Base-by-base conservation (phyloP, 2,113 vertebrate species). In the Esox niger region DNA sequence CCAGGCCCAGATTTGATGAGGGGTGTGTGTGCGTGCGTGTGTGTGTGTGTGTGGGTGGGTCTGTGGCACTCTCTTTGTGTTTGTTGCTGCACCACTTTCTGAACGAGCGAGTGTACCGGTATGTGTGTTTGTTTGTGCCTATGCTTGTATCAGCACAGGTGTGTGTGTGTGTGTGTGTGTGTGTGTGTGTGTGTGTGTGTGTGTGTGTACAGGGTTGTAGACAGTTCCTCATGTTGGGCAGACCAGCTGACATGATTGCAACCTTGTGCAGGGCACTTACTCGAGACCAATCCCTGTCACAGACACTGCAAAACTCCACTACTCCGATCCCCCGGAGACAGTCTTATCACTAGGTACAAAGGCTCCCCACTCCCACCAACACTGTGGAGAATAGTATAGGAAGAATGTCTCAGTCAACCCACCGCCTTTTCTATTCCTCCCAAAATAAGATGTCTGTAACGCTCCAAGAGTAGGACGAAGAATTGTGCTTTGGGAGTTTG, bases 271-370 rank as follows among this genome's bases (percentile, higher is more conserved):
- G 91, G 88, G 91, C 93, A 93, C 91, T 94, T 93, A 93, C 89
- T 94, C 92, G 93, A 91, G 92, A 88, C 91, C 88, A 92, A 92
- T 92, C 92, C 91, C 93, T 94, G 93, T 93, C 93, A 93, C 90
- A 92, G 90, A 90, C 91, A 88, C 89, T 91, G 90, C 80, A 86
- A 90, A 92, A 91, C 91, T 92, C 91, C 92, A 92, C 90, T 86
- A 90, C 90, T 88, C 87, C 91, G 90, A 92, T 93, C 92, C 92
- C 38, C 91, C 80, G 83, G 92, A 91, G 91, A 93, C 93, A 92
- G 91, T 90, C 91, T 94, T 93, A 92, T 93, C 91, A 91, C 90
- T 87, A 84, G 86, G 89, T 92, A 91, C 90, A 92, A 91, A 91
- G 91, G 91, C 91, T 91, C 90, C 86, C 47, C n/a, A 15, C 38